Evolutionary conservation across 2,888 invertebrate genomes (phyloP), one percentile per base, ranked within the genome.

Genomic region (Acrobasis repandana): DNA sequence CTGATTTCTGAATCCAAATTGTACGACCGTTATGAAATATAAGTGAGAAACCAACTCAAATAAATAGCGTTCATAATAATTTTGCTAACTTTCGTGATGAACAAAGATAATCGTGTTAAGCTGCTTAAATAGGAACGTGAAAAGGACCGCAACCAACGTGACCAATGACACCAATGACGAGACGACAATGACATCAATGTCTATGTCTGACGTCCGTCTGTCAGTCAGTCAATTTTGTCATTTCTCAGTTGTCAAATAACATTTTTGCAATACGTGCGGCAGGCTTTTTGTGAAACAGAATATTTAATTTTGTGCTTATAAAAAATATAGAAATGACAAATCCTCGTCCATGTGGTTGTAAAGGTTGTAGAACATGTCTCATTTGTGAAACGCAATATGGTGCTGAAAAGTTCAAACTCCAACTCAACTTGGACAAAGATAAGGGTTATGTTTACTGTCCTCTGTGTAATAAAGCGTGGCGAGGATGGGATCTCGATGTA

Each of bases 311-410:
- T 20, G 50, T 28, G 14, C 14, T 11, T 15, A 52, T n/a, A 16
- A 20, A 11, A 43, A 38, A 36, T 50, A 18, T 34, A 58, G 49
- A 28, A 52, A 95, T 95, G 94, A 93, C 95, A 74, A 93, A 93
- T 68, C 93, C 94, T 38, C 89, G 97, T 49, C 93, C 95, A 0
- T 99, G 98, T 87, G 98, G 98, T 48, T 99, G 98, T 80, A 98
- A 98, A 93, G 97, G 98, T 2, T 95, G 96, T 68, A 93, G 98
- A 70, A 97, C 97, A 1, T 99, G 98, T 83, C 93, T 97, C 20
- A 86, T 96, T 63, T 99, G 98, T 84, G 97, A 98, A 91, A 90
- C 94, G 50, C 92, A 95, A 61, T 87, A 88, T 67, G 92, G 90
- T 58, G 91, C 90, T 2, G 81, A 83, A 65, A 78, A 77, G 36